Evolutionary conservation across 2,797 vertebrate genomes (phyloP), one percentile per base, ranked within the genome.

Genomic region (Lateolabrax maculatus): DNA sequence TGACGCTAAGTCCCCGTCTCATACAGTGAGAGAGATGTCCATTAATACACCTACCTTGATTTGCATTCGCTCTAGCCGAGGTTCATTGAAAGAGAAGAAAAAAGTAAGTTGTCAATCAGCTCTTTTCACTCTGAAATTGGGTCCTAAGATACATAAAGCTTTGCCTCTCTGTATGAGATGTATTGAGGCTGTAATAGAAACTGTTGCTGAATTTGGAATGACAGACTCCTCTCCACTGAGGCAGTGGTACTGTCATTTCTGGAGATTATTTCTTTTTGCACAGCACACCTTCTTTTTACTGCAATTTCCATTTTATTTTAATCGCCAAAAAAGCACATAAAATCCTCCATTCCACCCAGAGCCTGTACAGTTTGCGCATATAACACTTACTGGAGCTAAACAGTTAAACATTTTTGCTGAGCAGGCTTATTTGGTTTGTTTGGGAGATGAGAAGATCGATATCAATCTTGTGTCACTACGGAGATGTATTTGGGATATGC

Each of bases 21-120:
- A 90, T 84, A 90, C 86, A 75, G 87, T 70, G 83, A 95, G 93
- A 95, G 95, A 93, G 80, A 83, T 89, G 95, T 94, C 92, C 93
- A 93, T 94, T 96, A 95, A 92, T 94, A 78, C 90, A 84, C 89
- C 94, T 94, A 84, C 68, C 86, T 87, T 93, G 80, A 95, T 94
- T 92, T 92, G 72, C 89, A 92, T 92, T 95, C 77, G 94, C 94
- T 95, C 91, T 92, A 90, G 93, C 92, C 61, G 90, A 88, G 91
- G 89, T 79, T 87, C 92, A 88, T 81, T 88, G 81, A 89, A 92
- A 92, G 29, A 51, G 12, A 66, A 88, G 81, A 93, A 92, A 19
- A 69, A 44, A 88, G 49, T 71, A 80, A 27, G 67, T 91, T 93
- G 91, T 93, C 93, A 94, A 89, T 93, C 85, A 93, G 79, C 84